These are phyloP conservation scores for Gobio occitaniae DNA, from an alignment of 2,797 vertebrate genomes.

Conservation along the genomic window DNA sequence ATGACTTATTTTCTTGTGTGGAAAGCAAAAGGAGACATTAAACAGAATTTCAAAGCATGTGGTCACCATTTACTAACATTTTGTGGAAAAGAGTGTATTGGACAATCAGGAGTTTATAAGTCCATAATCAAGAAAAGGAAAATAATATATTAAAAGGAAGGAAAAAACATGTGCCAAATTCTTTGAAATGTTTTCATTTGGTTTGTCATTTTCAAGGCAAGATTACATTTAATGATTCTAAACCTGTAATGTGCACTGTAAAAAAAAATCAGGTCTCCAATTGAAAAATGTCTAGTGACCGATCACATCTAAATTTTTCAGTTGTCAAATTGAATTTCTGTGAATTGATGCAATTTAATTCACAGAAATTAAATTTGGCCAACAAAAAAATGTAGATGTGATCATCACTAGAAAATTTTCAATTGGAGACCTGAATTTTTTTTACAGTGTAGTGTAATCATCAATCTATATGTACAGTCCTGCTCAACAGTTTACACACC, in stretches of 20 bases:
- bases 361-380: too few relatives aligned
- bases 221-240: background rate
- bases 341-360: too few relatives aligned
- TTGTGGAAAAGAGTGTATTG: background rate
- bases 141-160: background rate
- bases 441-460: background rate
- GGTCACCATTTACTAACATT: background rate
- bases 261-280: too few relatives aligned
- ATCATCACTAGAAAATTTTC: too few relatives aligned
- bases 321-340: too few relatives aligned
- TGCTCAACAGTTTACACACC: too few relatives aligned
- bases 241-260: background rate
- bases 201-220: background rate
- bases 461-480: too few relatives aligned
- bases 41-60: slow-evolving; percentile 12
- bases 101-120: background rate
- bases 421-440: too few relatives aligned
- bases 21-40: slow-evolving; percentile 51
- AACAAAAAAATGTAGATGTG: too few relatives aligned
- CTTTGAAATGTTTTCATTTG: background rate
- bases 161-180: background rate
- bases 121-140: background rate
- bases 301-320: too few relatives aligned
- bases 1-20: slow-evolving; percentile 60
- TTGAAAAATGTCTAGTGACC: too few relatives aligned